These are phyloP conservation scores for Cyclina sinensis DNA, from an alignment of 1,140 invertebrate genomes.

Conservation along the genomic window DNA sequence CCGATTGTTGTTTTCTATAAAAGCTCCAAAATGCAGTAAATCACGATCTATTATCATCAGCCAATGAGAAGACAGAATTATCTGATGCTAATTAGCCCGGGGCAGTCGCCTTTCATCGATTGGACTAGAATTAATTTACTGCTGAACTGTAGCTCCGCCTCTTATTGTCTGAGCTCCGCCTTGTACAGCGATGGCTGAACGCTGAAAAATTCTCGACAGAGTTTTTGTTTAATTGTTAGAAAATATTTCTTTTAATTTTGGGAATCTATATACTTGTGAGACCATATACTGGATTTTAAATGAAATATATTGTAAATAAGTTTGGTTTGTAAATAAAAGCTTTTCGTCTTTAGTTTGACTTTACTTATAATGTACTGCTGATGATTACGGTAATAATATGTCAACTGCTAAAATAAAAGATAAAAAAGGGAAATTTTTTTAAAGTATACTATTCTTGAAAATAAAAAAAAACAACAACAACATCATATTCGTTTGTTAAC, in stretches of 20 bases:
- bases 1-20: slow-evolving; percentile 64
- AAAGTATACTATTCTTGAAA: too few relatives aligned
- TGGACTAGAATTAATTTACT: slow-evolving; percentile 66
- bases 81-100: slow-evolving; percentile 58
- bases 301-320: not conserved
- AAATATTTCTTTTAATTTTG: not conserved
- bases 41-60: slow-evolving; percentile 47
- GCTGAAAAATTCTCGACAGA: not conserved
- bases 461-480: too few relatives aligned
- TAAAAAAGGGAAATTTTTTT: too few relatives aligned
- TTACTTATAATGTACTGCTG: too few relatives aligned
- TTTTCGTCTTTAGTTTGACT: too few relatives aligned
- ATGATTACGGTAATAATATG: too few relatives aligned
- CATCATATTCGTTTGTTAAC: too few relatives aligned
- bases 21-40: slow-evolving; percentile 56
- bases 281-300: too few relatives aligned
- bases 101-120: slow-evolving; percentile 41
- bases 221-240: not conserved
- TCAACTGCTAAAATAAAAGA: too few relatives aligned
- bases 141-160: not conserved
- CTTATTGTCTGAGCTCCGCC: slow-evolving; percentile 43
- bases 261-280: not conserved
- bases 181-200: not conserved
- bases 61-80: slow-evolving; percentile 51
- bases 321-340: too few relatives aligned